Evolutionary conservation across 2,113 vertebrate species (phyloP), one percentile per base, ranked within the genome.

Genomic region (Chloroceryle aenea): DNA sequence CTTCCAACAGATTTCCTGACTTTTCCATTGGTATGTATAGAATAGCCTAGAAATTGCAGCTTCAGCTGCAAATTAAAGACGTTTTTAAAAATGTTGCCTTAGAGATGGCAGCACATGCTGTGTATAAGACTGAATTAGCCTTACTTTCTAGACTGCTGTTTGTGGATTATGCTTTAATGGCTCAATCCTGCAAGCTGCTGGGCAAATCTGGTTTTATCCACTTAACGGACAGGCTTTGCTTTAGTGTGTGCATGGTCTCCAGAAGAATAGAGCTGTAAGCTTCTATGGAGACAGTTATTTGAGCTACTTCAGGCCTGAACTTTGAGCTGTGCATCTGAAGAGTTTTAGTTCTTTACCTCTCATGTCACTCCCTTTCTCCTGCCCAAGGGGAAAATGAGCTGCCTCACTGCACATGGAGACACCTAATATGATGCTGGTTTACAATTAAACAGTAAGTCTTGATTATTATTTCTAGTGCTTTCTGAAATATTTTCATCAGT

Each of bases 221-320:
- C 72, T 94, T 84, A 59, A 59, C 0, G 32, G 63, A 9, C 45
- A 58, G 67, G 55, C 72, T 88, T n/a, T 73, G 43, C 78, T 82
- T 43, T 14, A 52, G 38, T 0, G 0, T 5, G 34, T 2, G 2
- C 14, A 0, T 12, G 12, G n/a, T 62, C 30, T 90, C 16, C 40
- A 36, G 71, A 17, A 38, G 62, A 16, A 56, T 2, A n/a, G n/a
- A 14, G 52, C 63, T 62, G 3, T 17, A 20, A 73, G 64, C 48
- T 85, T 27, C 43, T 36, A 2, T 11, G 8, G 8, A 52, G 53
- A 19, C 0, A 0, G 0, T 7, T 30, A 43, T 62, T 59, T 27
- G 45, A 45, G 29, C 48, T 73, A 2, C 53, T 62, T 14, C 18
- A 23, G 36, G 32, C 29, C 29, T 62, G 58, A 56, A 22, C 19